A percentile compares a stretch with the other conserved stretches of the same genome.
Evolutionary conservation across 2,888 invertebrate genomes (phyloP).

Genomic region (Eupithecia centaureata): DNA sequence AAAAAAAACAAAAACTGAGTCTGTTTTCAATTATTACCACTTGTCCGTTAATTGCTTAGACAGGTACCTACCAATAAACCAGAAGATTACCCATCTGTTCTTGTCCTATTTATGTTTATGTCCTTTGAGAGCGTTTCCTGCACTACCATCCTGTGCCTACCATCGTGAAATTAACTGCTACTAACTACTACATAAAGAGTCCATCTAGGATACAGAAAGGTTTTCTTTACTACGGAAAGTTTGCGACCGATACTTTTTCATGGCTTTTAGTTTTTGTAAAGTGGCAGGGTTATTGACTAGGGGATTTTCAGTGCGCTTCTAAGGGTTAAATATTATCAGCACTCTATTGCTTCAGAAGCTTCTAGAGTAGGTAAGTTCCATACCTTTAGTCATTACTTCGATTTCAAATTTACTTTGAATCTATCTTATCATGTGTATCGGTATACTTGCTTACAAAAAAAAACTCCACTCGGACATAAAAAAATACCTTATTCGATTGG

Average conservation of each 20-base stretch:
- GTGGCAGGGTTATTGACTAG: neutral
- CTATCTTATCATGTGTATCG: no score
- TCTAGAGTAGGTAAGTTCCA: neutral
- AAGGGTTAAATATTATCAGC: neutral
- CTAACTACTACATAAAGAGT: conserved; percentile 47
- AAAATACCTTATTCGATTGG: no score
- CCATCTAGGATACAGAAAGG: conserved; percentile 52
- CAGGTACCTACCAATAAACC: neutral
- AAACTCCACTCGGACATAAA: no score
- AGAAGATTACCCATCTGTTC: neutral
- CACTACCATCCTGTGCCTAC: conserved; percentile 5
- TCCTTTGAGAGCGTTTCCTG: neutral
- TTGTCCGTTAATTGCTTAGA: no score
- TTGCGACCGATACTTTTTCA: conserved; percentile 8
- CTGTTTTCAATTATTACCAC: neutral
- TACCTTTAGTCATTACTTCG: no score
- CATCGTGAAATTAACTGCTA: conserved; percentile 42
- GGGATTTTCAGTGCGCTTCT: neutral
- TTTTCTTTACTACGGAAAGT: conserved; percentile 52
- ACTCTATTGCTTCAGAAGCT: neutral
- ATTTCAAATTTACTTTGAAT: no score
- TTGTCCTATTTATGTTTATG: neutral
- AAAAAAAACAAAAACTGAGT: no score
- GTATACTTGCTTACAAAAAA: no score
- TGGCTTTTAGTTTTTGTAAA: conserved; percentile 5